phyloP scores from a whole-genome alignment of 2,797 vertebrate species.

The Eulemur rubriventer region DNA sequence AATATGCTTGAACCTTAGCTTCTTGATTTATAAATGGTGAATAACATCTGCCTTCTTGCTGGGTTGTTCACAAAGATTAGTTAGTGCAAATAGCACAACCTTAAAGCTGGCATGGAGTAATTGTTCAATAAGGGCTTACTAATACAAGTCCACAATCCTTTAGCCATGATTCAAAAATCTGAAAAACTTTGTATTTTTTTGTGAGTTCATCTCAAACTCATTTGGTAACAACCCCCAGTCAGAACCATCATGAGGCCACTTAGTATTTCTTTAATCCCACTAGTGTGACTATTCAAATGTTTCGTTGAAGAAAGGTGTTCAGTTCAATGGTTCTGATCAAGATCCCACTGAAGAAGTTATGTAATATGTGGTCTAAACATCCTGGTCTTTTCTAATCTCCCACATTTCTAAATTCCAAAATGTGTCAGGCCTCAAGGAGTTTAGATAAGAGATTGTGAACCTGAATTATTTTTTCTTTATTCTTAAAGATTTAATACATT shows the following conservation, averaged over 20 bases:
- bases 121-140: neutral
- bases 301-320: neutral
- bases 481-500: constrained; percentile 2
- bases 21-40: neutral
- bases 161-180: neutral
- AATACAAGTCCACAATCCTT: neutral
- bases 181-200: neutral
- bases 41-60: neutral
- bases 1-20: neutral
- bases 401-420: constrained; percentile 43
- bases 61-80: neutral
- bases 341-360: neutral
- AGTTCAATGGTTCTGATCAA: neutral
- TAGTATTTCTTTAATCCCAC: neutral
- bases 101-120: neutral
- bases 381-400: neutral
- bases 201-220: neutral
- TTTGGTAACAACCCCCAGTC: neutral
- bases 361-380: neutral
- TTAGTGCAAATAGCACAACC: neutral
- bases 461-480: constrained; percentile 26
- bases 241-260: neutral
- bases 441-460: neutral
- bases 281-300: neutral
- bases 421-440: neutral